Evolutionary conservation across 2,888 invertebrate species (phyloP).

Genomic region (Malthinus seriepunctatus): DNA sequence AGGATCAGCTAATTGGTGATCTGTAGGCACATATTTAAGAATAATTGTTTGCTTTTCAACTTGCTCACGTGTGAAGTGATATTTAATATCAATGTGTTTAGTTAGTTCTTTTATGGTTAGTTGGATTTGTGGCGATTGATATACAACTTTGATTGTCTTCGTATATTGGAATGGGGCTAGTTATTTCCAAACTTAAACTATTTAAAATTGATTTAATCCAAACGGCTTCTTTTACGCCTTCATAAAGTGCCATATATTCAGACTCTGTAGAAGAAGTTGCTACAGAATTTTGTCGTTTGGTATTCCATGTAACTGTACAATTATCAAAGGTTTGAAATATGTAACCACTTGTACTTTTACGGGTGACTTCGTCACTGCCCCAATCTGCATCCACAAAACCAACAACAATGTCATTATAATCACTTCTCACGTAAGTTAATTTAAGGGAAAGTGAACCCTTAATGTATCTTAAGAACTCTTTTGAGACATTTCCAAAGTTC

Average conservation of each 20-base stretch:
- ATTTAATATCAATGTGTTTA: conserved; percentile 44
- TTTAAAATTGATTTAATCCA: conserved; percentile 37
- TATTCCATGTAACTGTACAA: too few relatives aligned
- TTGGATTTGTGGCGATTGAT: conserved; percentile 40
- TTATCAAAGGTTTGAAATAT: too few relatives aligned
- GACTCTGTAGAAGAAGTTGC: too few relatives aligned
- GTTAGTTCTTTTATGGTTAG: conserved; percentile 39
- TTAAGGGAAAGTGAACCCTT: conserved; percentile 37
- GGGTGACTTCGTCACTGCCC: conserved; percentile 32
- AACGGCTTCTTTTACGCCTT: too few relatives aligned
- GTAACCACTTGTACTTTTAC: too few relatives aligned
- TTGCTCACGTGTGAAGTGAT: conserved; percentile 35
- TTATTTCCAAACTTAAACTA: conserved; percentile 35
- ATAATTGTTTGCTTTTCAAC: too few relatives aligned
- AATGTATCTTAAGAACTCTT: too few relatives aligned
- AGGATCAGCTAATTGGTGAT: too few relatives aligned
- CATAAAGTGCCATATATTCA: too few relatives aligned
- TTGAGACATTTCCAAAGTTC: conserved; percentile 38
- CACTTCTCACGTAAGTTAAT: conserved; percentile 32
- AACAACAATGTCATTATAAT: conserved; percentile 31
- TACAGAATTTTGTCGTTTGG: too few relatives aligned
- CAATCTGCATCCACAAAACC: conserved; percentile 43
- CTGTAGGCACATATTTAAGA: too few relatives aligned
- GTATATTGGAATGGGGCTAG: conserved; percentile 32
- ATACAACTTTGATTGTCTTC: conserved; percentile 47